A percentile compares a stretch with the other conserved stretches of the same genome.
Evolutionary conservation across 2,797 vertebrate genomes (phyloP).

Genomic region (Syncerus caffer): DNA sequence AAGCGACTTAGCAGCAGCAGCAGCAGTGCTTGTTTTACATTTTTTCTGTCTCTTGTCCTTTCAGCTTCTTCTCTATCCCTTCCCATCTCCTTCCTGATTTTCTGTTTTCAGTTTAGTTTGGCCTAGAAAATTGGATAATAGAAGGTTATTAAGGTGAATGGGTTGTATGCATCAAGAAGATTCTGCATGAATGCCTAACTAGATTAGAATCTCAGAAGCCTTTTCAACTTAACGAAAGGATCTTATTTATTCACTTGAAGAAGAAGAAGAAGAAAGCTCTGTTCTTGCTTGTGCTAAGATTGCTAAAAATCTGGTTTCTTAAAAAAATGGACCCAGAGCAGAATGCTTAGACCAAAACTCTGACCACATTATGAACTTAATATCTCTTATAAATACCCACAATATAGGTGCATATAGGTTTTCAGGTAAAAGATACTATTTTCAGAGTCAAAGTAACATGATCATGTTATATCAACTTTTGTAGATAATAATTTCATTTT

Average conservation of each 20-base stretch:
- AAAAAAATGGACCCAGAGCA: neutral
- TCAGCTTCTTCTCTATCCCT: neutral
- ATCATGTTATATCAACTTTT: neutral
- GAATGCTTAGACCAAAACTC: neutral
- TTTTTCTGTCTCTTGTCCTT: conserved; percentile 32
- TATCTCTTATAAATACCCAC: neutral
- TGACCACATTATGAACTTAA: neutral
- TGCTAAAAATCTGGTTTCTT: neutral
- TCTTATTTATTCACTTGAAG: neutral
- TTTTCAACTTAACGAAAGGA: neutral
- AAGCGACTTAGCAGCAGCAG: too few relatives aligned
- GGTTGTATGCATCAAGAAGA: conserved; percentile 22
- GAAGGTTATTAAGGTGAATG: neutral
- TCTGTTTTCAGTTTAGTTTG: conserved; percentile 51
- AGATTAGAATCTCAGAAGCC: neutral
- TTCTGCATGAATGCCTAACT: neutral
- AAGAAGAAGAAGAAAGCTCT: neutral
- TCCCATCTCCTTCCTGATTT: conserved; percentile 39
- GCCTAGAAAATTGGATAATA: conserved; percentile 22
- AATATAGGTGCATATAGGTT: neutral
- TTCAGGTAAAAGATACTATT: neutral
- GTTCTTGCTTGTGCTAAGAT: neutral
- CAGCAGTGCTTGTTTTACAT: neutral
- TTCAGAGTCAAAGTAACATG: neutral
- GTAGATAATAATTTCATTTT: conserved; percentile 16